phyloP scores from a whole-genome alignment of 2,797 vertebrate species.

The Alouatta caraya region DNA sequence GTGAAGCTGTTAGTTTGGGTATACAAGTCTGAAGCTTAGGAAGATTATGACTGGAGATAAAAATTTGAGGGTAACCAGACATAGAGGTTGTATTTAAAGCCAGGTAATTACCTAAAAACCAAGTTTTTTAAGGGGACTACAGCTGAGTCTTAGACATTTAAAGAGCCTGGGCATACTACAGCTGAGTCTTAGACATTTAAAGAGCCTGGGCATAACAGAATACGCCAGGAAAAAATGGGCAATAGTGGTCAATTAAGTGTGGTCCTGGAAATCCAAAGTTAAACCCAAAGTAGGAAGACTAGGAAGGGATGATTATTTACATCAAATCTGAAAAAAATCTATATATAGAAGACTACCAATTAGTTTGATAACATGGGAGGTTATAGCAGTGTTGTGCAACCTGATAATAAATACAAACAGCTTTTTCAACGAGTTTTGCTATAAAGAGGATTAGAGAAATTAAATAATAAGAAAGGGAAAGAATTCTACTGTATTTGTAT shows the following conservation, averaged over 20 bases:
- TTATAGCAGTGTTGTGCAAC: neutral
- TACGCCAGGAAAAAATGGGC: neutral
- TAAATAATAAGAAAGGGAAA: neutral
- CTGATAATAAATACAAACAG: neutral
- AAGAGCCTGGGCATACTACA: neutral
- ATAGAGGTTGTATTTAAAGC: neutral
- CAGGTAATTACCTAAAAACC: neutral
- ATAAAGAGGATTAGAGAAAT: neutral
- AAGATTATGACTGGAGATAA: neutral
- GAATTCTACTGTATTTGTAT: neutral
- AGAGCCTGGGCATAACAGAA: neutral
- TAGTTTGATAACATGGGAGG: neutral
- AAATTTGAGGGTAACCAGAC: neutral
- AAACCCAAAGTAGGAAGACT: neutral
- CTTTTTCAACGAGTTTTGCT: neutral
- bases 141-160: neutral
- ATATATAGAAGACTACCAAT: neutral
- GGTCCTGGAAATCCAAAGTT: neutral
- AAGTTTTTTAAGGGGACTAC: neutral
- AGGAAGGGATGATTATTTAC: neutral
- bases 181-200: neutral
- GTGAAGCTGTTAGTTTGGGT: neutral
- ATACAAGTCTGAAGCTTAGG: neutral
- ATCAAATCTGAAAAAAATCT: constrained; percentile 12
- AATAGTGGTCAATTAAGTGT: neutral